Conservation (phyloP, 2,113 vertebrate genomes). For the Montifringilla adamsi region DNA sequence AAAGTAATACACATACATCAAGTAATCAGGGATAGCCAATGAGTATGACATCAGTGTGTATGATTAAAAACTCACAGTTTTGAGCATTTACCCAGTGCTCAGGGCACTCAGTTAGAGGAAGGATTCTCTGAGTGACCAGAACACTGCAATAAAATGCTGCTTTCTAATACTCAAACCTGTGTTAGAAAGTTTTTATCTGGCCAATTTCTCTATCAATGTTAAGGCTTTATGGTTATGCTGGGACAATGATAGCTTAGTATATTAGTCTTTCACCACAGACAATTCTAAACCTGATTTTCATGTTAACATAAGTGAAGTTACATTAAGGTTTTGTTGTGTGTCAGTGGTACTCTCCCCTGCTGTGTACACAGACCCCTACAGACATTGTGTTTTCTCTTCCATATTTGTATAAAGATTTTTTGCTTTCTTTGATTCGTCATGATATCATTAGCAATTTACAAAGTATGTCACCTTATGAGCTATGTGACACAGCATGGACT, state of each 20-base stretch:
- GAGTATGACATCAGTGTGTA: too few relatives aligned
- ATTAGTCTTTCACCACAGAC: not conserved
- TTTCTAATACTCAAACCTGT: not conserved
- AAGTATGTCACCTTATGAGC: not conserved
- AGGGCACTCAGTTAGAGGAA: not conserved
- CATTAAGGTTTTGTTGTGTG: not conserved
- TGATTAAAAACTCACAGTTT: not conserved
- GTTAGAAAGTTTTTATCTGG: not conserved
- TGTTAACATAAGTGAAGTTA: not conserved
- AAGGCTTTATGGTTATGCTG: not conserved
- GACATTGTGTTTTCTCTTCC: not conserved
- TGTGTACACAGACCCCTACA: not conserved
- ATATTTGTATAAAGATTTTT: not conserved
- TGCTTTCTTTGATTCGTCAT: not conserved
- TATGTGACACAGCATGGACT: not conserved
- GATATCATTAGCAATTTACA: not conserved
- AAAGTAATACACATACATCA: not conserved
- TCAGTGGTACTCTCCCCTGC: not conserved
- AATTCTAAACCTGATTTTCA: not conserved
- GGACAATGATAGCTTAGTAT: not conserved
- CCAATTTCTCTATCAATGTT: not conserved
- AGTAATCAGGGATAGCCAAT: not conserved
- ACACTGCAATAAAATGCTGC: not conserved
- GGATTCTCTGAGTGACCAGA: not conserved
- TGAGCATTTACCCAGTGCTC: not conserved